phyloP scores from a whole-genome alignment of 1,140 invertebrate genomes.

The Geopemphigus sp. region DNA sequence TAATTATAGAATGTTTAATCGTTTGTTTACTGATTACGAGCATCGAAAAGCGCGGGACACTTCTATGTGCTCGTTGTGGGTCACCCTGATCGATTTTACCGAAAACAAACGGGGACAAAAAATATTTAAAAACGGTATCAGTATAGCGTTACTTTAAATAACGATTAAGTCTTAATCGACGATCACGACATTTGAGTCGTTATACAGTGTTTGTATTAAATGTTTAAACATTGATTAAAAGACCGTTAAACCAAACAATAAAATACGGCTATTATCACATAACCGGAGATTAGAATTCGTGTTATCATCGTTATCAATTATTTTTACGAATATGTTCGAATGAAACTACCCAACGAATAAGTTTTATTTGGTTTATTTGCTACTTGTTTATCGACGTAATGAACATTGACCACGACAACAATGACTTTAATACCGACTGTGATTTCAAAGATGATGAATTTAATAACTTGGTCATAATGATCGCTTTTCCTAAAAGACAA shows the following conservation, averaged over 20 bases:
- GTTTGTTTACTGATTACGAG: too few relatives aligned
- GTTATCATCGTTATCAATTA: neutral
- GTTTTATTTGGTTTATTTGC: neutral
- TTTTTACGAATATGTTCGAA: neutral
- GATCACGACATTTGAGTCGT: neutral
- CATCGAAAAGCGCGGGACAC: too few relatives aligned
- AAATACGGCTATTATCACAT: neutral
- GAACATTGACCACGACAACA: neutral
- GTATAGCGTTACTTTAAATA: neutral
- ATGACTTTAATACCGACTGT: neutral
- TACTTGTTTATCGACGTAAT: neutral
- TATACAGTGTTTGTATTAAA: neutral
- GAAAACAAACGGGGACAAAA: too few relatives aligned
- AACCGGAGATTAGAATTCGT: neutral
- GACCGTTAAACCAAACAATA: neutral
- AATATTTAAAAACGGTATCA: too few relatives aligned
- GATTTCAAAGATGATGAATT: neutral
- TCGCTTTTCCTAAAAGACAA: neutral
- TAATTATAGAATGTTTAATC: too few relatives aligned
- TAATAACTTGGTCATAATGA: neutral
- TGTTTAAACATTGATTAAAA: neutral
- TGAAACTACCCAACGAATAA: neutral
- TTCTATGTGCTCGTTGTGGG: too few relatives aligned
- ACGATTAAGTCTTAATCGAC: neutral
- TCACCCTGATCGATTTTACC: too few relatives aligned